phyloP scores from a whole-genome alignment of 2,113 vertebrate species.

The Vidua macroura region DNA sequence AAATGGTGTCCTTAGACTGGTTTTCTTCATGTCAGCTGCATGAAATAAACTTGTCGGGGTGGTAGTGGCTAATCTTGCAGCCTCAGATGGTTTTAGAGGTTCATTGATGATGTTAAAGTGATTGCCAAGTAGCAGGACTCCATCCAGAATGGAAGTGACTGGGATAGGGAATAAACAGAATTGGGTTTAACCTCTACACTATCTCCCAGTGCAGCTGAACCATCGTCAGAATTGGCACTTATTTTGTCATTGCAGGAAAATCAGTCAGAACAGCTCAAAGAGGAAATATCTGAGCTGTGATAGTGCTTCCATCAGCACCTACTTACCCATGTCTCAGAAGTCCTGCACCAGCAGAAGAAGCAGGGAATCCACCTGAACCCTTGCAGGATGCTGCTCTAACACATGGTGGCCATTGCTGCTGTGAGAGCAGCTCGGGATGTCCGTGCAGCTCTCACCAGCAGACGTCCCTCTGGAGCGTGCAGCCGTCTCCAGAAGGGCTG shows the following conservation, averaged over 20 bases:
- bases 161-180: background rate
- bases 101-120: slow-evolving; percentile 1
- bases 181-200: background rate
- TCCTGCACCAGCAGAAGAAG: background rate
- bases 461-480: background rate
- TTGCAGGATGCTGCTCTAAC: background rate
- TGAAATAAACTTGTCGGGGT: background rate
- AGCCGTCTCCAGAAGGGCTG: background rate
- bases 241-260: background rate
- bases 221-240: background rate
- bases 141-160: background rate
- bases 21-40: slow-evolving; percentile 13
- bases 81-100: background rate
- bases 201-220: background rate
- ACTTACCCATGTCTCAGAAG: background rate
- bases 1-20: background rate
- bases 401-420: rapidly evolving
- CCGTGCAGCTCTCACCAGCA: background rate
- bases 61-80: background rate
- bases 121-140: slow-evolving; percentile 2
- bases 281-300: background rate
- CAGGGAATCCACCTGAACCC: background rate
- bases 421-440: background rate
- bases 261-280: background rate
- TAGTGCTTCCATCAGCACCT: background rate